Percentiles rank a stretch among this genome's conserved stretches.
phyloP scores from a whole-genome alignment of 2,888 invertebrate species.

The Brachyptera putata region DNA sequence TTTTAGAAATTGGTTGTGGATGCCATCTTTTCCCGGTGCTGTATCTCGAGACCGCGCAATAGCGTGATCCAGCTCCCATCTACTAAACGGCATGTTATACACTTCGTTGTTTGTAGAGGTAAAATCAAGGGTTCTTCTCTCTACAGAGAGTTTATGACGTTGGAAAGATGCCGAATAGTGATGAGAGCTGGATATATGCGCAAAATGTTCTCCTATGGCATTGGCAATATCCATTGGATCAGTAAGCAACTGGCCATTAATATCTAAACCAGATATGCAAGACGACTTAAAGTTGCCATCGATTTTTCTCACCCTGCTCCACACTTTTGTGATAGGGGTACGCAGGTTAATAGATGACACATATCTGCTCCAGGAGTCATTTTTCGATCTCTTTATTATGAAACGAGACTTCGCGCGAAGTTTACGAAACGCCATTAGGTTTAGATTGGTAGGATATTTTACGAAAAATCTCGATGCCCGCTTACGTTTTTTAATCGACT shows the following conservation, averaged over 20 bases:
- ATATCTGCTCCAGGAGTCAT: slow-evolving; percentile 1
- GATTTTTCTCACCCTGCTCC: too few species aligned
- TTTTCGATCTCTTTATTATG: not conserved
- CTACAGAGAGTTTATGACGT: not conserved
- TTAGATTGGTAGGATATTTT: not conserved
- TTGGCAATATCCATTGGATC: too few species aligned
- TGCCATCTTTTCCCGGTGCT: slow-evolving; percentile 16
- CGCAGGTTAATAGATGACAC: slow-evolving; percentile 1
- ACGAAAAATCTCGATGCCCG: not conserved
- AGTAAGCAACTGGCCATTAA: not conserved
- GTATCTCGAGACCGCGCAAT: not conserved
- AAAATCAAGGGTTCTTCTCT: not conserved
- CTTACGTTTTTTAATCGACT: not conserved
- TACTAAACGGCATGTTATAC: not conserved
- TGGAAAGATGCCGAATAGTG: not conserved
- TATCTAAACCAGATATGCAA: not conserved
- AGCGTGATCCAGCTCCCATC: slow-evolving; percentile 2
- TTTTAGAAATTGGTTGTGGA: slow-evolving; percentile 12
- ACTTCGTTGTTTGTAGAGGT: not conserved
- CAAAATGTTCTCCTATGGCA: not conserved
- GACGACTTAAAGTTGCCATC: not conserved
- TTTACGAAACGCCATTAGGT: not conserved
- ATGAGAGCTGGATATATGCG: not conserved
- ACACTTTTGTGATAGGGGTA: not conserved
- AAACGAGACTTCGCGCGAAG: not conserved